Conservation (phyloP, 2,888 invertebrate genomes). For the Aethes cnicana region DNA sequence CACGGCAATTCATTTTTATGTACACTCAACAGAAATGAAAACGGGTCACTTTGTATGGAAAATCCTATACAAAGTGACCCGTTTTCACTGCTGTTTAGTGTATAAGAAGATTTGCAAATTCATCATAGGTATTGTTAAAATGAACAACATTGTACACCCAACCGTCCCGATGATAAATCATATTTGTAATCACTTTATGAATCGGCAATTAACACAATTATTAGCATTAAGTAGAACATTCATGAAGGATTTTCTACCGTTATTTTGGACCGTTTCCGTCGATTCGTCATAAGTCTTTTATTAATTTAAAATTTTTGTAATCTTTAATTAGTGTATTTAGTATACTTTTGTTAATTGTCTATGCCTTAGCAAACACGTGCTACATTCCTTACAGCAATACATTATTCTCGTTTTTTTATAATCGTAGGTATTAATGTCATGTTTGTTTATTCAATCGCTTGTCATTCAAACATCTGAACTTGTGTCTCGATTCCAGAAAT, state of each 20-base stretch:
- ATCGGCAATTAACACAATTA: constrained; percentile 73
- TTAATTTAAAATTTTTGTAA: constrained; percentile 41
- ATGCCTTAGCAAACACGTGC: background rate
- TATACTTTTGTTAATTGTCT: constrained; percentile 31
- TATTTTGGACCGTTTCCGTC: constrained; percentile 32
- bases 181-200: constrained; percentile 60
- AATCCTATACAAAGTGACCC: too few relatives aligned
- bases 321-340: constrained; percentile 36
- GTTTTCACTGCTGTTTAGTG: too few relatives aligned
- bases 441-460: constrained; percentile 24
- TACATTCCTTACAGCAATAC: background rate
- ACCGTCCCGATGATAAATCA: constrained; percentile 39
- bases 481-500: constrained; percentile 73
- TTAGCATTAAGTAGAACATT: constrained; percentile 30
- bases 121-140: too few relatives aligned
- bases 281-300: constrained; percentile 6
- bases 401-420: too few relatives aligned
- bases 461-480: constrained; percentile 47
- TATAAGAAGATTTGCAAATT: too few relatives aligned
- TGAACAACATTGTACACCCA: constrained; percentile 3
- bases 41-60: too few relatives aligned
- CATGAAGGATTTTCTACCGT: constrained; percentile 49
- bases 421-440: too few relatives aligned
- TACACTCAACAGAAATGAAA: too few relatives aligned
- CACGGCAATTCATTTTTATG: too few relatives aligned